These are phyloP conservation scores for Agapetus fuscipes DNA, from an alignment of 2,888 invertebrate species.

Conservation along the genomic window DNA sequence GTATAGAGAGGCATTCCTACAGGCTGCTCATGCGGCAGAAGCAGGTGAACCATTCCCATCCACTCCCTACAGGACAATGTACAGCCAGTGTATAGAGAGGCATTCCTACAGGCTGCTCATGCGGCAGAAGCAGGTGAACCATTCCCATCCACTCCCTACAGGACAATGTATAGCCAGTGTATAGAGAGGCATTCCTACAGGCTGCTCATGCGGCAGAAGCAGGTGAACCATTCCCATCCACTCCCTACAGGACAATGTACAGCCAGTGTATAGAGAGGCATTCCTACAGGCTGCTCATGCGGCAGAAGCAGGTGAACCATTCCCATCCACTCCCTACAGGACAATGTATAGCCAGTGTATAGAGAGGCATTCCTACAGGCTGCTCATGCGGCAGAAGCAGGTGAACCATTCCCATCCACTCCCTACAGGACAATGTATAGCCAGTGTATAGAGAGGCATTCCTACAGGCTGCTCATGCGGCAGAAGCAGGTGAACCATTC, in stretches of 20 bases:
- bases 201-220: constrained; percentile 81
- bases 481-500: constrained; percentile 75
- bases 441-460: no score
- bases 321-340: no score
- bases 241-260: no score
- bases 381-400: constrained; percentile 85
- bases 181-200: constrained; percentile 60
- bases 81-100: no score
- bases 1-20: constrained; percentile 54
- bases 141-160: no score
- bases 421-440: no score
- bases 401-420: no score
- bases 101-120: constrained; percentile 73
- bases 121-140: constrained; percentile 74
- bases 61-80: no score
- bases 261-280: no score
- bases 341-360: no score
- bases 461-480: constrained; percentile 74
- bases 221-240: no score
- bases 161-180: no score
- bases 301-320: constrained; percentile 76
- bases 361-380: constrained; percentile 58
- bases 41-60: constrained; percentile 60
- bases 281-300: constrained; percentile 71
- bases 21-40: constrained; percentile 84